Conservation (phyloP, 2,113 vertebrate species). For the Apteryx owenii region DNA sequence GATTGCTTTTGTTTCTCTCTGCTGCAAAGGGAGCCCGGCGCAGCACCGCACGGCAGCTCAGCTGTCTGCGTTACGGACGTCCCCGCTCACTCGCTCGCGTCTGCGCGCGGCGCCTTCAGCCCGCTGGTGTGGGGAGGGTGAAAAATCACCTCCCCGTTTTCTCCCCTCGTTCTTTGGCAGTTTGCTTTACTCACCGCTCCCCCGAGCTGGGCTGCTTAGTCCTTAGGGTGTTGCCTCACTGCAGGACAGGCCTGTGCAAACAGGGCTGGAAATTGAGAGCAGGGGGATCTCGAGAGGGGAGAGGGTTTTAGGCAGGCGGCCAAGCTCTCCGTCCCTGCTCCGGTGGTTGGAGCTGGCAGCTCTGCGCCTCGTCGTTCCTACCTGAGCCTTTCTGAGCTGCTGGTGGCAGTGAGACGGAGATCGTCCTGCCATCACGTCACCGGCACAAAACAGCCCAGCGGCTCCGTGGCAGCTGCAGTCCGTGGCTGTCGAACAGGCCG, state of each 20-base stretch:
- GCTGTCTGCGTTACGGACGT: neutral
- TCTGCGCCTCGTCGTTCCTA: too few relatives aligned
- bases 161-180: neutral
- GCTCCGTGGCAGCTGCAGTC: too few relatives aligned
- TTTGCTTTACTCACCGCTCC: neutral
- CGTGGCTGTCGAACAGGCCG: too few relatives aligned
- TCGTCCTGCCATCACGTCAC: too few relatives aligned
- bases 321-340: neutral
- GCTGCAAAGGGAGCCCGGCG: neutral
- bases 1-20: neutral
- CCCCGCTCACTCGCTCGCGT: rapidly evolving
- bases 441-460: too few relatives aligned
- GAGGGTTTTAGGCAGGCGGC: neutral
- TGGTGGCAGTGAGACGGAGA: too few relatives aligned
- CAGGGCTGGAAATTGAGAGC: neutral
- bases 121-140: neutral
- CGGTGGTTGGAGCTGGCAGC: neutral
- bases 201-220: neutral
- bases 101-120: neutral
- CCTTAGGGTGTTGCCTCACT: neutral
- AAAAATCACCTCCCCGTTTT: neutral
- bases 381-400: too few relatives aligned
- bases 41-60: neutral
- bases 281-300: neutral
- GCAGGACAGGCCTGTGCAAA: neutral